phyloP scores from a whole-genome alignment of 2,113 vertebrate species.

The Cricetomys ansorgei region DNA sequence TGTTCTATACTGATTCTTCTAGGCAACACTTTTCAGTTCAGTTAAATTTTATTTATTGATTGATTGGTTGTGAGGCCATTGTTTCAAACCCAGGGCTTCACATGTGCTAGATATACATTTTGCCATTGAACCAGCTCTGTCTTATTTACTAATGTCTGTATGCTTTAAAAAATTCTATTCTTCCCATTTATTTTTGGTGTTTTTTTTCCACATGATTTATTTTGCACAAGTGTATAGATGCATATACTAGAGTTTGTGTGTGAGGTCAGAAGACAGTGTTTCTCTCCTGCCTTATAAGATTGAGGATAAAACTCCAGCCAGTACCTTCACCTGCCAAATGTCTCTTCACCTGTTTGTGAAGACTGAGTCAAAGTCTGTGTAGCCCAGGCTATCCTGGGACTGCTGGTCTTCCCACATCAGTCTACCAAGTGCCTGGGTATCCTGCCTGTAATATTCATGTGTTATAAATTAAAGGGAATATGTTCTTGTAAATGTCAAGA shows the following conservation, averaged over 20 bases:
- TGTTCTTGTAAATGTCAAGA: neutral
- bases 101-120: neutral
- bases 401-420: neutral
- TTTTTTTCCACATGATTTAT: neutral
- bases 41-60: neutral
- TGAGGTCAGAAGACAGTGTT: neutral
- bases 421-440: neutral
- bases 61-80: neutral
- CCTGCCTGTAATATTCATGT: neutral
- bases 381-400: neutral
- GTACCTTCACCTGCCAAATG: neutral
- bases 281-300: neutral
- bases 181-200: neutral
- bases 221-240: neutral
- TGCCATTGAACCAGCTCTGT: neutral
- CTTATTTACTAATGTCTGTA: neutral
- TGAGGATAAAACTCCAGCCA: neutral
- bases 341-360: neutral
- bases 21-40: neutral
- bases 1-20: conserved; percentile 13
- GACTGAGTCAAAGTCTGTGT: neutral
- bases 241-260: neutral
- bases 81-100: neutral
- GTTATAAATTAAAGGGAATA: neutral
- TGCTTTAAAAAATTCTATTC: neutral